Evolutionary conservation across 2,888 invertebrate species (phyloP).

Genomic region (Periphyllus acericola): DNA sequence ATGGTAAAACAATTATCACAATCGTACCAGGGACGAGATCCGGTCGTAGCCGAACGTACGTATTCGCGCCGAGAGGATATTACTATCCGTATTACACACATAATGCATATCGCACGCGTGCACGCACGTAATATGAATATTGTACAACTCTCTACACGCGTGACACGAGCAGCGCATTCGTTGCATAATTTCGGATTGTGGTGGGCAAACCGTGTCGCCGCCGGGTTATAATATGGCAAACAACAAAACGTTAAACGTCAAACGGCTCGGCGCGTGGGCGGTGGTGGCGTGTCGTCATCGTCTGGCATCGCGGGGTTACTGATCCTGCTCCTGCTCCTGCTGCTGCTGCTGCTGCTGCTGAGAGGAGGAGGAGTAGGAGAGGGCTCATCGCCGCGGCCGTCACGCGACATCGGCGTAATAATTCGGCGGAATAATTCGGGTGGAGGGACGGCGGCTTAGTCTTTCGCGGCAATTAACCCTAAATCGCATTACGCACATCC

Average conservation of each 20-base stretch:
- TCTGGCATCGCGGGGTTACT: not conserved
- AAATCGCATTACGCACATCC: conserved; percentile 35
- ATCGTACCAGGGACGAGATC: too few species aligned
- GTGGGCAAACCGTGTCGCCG: conserved; percentile 5
- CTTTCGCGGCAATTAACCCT: conserved; percentile 57
- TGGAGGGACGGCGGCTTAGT: conserved; percentile 42
- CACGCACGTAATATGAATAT: too few species aligned
- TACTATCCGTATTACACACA: not conserved
- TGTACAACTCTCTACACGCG: not conserved
- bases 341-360: too few species aligned
- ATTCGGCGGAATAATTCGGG: conserved; percentile 52
- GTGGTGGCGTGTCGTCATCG: not conserved
- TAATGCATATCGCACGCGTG: not conserved
- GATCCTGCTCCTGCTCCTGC: too few species aligned
- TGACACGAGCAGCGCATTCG: not conserved
- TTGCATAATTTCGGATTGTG: not conserved
- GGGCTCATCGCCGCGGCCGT: not conserved
- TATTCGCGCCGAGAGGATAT: too few species aligned
- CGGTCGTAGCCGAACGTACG: too few species aligned
- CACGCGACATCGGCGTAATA: conserved; percentile 52
- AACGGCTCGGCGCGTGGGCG: not conserved
- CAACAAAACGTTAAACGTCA: conserved; percentile 36
- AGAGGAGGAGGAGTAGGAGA: not conserved
- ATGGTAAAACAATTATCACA: too few species aligned
- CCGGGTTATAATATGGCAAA: not conserved